A percentile compares a stretch with the other conserved stretches of the same genome.
Conservation (phyloP, 2,797 vertebrate genomes). For the Lepus townsendii region DNA sequence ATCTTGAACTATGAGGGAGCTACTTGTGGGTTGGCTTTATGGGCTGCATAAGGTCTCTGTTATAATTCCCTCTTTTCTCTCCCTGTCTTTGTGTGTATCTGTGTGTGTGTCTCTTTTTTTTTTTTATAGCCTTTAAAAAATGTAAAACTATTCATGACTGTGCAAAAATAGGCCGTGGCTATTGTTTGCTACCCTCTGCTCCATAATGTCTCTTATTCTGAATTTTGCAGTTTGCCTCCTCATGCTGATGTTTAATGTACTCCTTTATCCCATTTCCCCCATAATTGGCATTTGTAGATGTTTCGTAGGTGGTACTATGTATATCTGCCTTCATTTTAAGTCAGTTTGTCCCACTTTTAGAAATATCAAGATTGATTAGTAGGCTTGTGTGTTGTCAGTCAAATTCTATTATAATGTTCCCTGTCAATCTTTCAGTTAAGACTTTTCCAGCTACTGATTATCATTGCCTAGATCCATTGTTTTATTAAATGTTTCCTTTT, state of each 20-base stretch:
- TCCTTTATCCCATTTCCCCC: not conserved
- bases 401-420: not conserved
- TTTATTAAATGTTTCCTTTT: not conserved
- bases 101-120: not conserved
- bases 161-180: not conserved
- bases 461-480: not conserved
- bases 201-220: not conserved
- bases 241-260: not conserved
- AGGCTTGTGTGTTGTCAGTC: not conserved
- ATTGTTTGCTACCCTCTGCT: not conserved
- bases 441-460: not conserved
- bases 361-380: not conserved
- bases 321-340: not conserved
- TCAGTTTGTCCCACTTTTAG: not conserved
- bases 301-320: not conserved
- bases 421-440: not conserved
- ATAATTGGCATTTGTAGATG: not conserved
- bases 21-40: too few relatives aligned
- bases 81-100: too few relatives aligned
- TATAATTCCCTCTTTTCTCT: too few relatives aligned
- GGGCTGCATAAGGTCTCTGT: not conserved
- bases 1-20: too few relatives aligned
- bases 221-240: not conserved
- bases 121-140: not conserved
- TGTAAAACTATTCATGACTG: not conserved